A percentile compares a stretch with the other conserved stretches of the same genome.
These are phyloP conservation scores for Lochmaea crataegi DNA, from an alignment of 2,888 invertebrate species.

Conservation along the genomic window DNA sequence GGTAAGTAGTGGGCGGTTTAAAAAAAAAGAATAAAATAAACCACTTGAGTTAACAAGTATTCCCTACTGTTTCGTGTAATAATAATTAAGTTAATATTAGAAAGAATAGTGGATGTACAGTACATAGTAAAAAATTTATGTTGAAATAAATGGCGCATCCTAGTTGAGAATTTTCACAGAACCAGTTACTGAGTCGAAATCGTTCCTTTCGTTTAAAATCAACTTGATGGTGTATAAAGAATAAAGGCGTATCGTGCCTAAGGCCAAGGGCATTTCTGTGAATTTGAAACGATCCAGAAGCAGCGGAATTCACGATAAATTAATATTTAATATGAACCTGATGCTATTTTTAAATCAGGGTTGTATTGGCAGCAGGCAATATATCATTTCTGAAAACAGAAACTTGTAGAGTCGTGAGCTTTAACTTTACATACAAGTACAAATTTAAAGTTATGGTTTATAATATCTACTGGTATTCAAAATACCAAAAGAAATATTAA, in stretches of 20 bases:
- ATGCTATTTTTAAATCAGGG: conserved; percentile 23
- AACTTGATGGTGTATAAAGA: conserved; percentile 29
- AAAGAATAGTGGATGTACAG: background rate
- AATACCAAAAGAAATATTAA: too few species aligned
- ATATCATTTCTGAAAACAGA: background rate
- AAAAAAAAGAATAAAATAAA: too few species aligned
- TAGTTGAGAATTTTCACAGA: conserved; percentile 13
- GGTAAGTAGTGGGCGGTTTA: too few species aligned
- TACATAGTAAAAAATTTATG: background rate
- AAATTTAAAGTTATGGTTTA: background rate
- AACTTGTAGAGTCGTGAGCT: background rate
- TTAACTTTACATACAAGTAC: background rate
- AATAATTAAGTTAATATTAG: background rate
- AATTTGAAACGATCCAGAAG: conserved; percentile 35
- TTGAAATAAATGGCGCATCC: conserved; percentile 1
- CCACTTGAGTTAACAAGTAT: background rate
- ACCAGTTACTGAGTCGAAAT: conserved; percentile 21
- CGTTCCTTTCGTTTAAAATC: conserved; percentile 25
- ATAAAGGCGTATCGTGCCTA: conserved; percentile 35
- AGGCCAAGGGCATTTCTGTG: conserved; percentile 36
- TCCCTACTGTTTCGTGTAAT: background rate
- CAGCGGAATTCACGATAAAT: conserved; percentile 35
- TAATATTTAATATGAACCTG: conserved; percentile 34
- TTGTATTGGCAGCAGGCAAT: conserved; percentile 4
- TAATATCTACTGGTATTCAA: too few species aligned